A percentile compares a stretch with the other conserved stretches of the same genome.
Conservation (phyloP, 2,888 invertebrate species). For the Apamea epomidion region DNA sequence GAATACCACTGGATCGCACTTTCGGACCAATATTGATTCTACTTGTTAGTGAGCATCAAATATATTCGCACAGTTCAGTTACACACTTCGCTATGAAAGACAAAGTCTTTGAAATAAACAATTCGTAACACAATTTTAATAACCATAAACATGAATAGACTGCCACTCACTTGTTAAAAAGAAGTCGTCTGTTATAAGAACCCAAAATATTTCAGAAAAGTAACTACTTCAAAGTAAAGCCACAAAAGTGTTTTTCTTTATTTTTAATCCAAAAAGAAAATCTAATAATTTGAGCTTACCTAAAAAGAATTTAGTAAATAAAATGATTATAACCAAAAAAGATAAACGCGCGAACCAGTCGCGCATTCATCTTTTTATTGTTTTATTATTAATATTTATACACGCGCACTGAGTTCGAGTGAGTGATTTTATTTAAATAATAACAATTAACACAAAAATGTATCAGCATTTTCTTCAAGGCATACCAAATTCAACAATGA, state of each 20-base stretch:
- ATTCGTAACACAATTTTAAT: not conserved
- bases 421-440: not conserved
- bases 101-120: not conserved
- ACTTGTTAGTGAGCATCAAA: not conserved
- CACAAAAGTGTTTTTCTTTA: not conserved
- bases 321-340: not conserved
- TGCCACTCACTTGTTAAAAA: not conserved
- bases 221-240: not conserved
- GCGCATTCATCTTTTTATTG: not conserved
- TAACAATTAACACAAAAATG: not conserved
- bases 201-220: not conserved
- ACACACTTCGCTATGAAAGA: not conserved
- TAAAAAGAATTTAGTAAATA: not conserved
- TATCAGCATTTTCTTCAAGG: not conserved
- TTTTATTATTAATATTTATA: not conserved
- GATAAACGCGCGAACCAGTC: not conserved
- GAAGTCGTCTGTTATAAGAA: not conserved
- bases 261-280: not conserved
- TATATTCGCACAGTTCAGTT: not conserved
- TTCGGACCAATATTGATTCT: not conserved
- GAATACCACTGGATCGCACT: not conserved
- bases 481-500: conserved; percentile 21
- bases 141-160: not conserved
- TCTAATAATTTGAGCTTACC: no score
- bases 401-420: not conserved